A percentile compares a stretch with the other conserved stretches of the same genome.
phyloP scores from a whole-genome alignment of 2,888 invertebrate genomes.

The Clusia tigrina region DNA sequence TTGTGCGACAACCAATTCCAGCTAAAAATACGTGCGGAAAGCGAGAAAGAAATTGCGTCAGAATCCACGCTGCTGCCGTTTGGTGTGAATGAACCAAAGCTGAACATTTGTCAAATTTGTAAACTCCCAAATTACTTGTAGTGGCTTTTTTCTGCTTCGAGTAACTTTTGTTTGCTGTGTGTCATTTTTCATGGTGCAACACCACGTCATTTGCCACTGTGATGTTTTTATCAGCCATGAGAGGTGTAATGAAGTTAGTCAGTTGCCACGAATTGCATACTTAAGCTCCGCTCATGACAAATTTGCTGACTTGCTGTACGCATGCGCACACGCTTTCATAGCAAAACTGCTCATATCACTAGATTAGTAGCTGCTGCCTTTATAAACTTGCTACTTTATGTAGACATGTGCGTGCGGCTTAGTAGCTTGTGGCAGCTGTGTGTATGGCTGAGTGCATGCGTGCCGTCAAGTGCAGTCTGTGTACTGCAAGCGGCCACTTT shows the following conservation, averaged over 20 bases:
- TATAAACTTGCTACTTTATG: slow-evolving; percentile 21
- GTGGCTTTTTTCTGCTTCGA: no score
- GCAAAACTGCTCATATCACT: slow-evolving; percentile 1
- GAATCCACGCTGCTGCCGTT: background rate
- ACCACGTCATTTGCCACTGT: background rate
- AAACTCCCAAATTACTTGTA: no score
- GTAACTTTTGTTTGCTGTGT: no score
- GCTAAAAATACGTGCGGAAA: no score
- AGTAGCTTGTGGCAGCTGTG: background rate
- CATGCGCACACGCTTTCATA: background rate
- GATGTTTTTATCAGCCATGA: background rate
- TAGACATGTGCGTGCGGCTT: background rate
- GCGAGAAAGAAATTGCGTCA: background rate
- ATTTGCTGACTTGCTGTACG: background rate
- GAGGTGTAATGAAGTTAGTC: background rate
- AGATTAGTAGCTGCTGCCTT: slow-evolving; percentile 19
- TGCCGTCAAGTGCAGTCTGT: slow-evolving; percentile 12
- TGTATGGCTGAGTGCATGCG: background rate
- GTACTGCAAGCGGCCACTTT: background rate
- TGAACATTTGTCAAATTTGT: background rate
- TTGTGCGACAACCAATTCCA: no score
- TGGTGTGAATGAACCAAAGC: slow-evolving; percentile 4
- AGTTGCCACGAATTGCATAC: background rate
- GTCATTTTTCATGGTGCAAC: background rate
- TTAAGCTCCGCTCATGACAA: background rate